Evolutionary conservation across 2,888 invertebrate genomes (phyloP), one percentile per base, ranked within the genome.

Genomic region (Pollenia angustigena): DNA sequence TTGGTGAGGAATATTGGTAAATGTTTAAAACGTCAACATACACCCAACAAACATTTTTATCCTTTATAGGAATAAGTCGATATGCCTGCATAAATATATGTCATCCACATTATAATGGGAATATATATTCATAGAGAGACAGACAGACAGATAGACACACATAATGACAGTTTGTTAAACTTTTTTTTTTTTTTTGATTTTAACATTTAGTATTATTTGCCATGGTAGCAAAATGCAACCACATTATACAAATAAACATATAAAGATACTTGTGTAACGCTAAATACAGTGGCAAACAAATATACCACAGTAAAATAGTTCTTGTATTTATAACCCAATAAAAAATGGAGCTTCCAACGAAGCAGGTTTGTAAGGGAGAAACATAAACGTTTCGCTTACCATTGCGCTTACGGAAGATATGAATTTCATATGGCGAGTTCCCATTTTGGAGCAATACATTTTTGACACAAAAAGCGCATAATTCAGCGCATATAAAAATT

Each of bases 181-280:
- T 42, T 82, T 62, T 32, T 32, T 32, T 32, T 62, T 82, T 62
- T 23, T 23, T 23, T 23, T 23, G 23, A 2, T 23, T 71, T 71
- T n/a, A 44, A 18, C 48, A 42, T 71, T 64, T 58, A 7, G 75
- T 64, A 76, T 86, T 86, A 80, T 86, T 75, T 86, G 74, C 64
- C 54, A 82, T 85, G 85, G 82, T 56, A 69, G 69, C 82, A 71
- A 83, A 82, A 82, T 75, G 46, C 78, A 86, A 75, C 79, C 85
- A 64, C 75, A 86, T 71, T 82, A 69, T 56, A 72, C 52, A 81
- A 66, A 69, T 68, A 75, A 11, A 62, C 3, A 52, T 40, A 1
- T 48, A 46, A 6, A 23, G 0, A 14, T 18, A 42, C 16, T 44
- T 42, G 16, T 56, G 44, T 58, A 58, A 58, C 32, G 6, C 11